These are phyloP conservation scores for Drosophila micromelanica DNA, from an alignment of 1,140 invertebrate species.

Conservation along the genomic window DNA sequence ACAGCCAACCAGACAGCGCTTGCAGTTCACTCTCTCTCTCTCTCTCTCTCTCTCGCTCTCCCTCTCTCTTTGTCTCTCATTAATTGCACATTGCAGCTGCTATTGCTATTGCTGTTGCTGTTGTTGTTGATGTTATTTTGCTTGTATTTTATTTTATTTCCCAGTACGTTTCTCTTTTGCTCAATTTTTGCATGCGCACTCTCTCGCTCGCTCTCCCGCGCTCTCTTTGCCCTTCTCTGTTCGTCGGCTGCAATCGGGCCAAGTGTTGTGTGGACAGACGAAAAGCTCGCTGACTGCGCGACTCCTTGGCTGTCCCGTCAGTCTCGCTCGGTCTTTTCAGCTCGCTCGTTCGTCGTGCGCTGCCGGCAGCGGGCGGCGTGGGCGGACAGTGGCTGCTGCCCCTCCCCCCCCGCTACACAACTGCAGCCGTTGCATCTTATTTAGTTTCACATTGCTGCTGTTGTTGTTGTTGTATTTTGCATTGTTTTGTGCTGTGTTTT, in stretches of 20 bases:
- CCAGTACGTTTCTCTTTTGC: slow-evolving; percentile 44
- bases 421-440: slow-evolving; percentile 67
- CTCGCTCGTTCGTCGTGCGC: slow-evolving; percentile 81
- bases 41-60: slow-evolving; percentile 9
- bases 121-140: slow-evolving; percentile 77
- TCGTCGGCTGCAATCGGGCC: slow-evolving; percentile 33
- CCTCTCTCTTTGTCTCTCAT: slow-evolving; percentile 14
- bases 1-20: slow-evolving; percentile 63
- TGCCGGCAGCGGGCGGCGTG: slow-evolving; percentile 53
- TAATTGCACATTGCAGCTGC: slow-evolving; percentile 70
- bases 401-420: slow-evolving; percentile 10
- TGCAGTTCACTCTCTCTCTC: slow-evolving; percentile 20
- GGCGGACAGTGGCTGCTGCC: slow-evolving; percentile 14
- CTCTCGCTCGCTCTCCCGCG: slow-evolving; percentile 38
- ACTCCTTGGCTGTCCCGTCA: slow-evolving; percentile 70
- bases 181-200: slow-evolving; percentile 41
- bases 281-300: slow-evolving; percentile 45
- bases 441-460: slow-evolving; percentile 75
- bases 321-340: slow-evolving; percentile 79
- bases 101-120: slow-evolving; percentile 67
- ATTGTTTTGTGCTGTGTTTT: slow-evolving; percentile 83
- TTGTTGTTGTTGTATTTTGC: slow-evolving; percentile 72
- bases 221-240: slow-evolving; percentile 24
- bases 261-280: slow-evolving; percentile 25
- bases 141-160: slow-evolving; percentile 82